phyloP scores from a whole-genome alignment of 2,888 invertebrate genomes.

The Leucophora obtusa region DNA sequence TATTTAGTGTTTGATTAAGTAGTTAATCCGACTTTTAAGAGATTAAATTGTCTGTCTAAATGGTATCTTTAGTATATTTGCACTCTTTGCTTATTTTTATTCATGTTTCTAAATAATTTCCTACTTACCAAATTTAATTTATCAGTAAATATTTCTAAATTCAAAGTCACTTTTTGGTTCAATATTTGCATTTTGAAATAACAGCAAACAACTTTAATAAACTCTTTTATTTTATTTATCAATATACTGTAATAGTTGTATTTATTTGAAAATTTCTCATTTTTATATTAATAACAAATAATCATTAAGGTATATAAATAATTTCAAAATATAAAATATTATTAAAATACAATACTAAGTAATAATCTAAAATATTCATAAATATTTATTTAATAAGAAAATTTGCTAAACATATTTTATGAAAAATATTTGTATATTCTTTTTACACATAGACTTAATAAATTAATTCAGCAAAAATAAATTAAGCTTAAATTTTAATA shows the following conservation, averaged over 20 bases:
- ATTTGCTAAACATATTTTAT: neutral
- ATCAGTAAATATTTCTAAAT: neutral
- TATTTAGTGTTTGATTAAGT: no score
- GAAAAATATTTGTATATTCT: neutral
- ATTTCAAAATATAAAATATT: neutral
- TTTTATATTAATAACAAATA: neutral
- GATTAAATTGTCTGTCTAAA: no score
- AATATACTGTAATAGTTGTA: neutral
- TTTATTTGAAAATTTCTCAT: neutral
- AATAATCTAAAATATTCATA: neutral
- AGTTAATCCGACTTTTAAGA: no score
- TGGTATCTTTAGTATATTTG: no score
- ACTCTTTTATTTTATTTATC: constrained; percentile 14
- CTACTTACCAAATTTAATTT: neutral
- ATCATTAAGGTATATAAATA: neutral
- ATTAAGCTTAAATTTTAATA: constrained; percentile 15
- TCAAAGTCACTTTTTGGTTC: neutral
- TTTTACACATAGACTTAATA: constrained; percentile 1
- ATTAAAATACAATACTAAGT: neutral
- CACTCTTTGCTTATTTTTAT: no score
- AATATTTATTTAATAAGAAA: constrained; percentile 5
- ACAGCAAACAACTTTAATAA: constrained; percentile 37
- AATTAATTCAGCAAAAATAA: constrained; percentile 41
- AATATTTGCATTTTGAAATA: constrained; percentile 4
- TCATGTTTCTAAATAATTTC: no score